A percentile compares a stretch with the other conserved stretches of the same genome.
These are phyloP conservation scores for Polydrusus pterygomalis DNA, from an alignment of 2,888 invertebrate species.

Conservation along the genomic window DNA sequence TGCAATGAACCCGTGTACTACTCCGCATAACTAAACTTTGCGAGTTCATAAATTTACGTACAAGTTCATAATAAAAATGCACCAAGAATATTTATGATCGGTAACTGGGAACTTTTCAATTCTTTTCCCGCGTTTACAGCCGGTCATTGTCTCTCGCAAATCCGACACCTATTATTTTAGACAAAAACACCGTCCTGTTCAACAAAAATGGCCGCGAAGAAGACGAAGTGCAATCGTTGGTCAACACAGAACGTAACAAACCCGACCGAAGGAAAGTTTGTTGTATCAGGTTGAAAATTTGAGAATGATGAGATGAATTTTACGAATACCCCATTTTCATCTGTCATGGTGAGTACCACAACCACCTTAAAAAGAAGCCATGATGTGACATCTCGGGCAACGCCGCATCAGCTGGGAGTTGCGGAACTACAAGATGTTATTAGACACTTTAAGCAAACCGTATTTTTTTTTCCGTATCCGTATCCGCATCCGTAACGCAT, in stretches of 20 bases:
- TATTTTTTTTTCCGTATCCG: too few species aligned
- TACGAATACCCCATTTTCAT: too few species aligned
- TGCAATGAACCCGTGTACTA: neutral
- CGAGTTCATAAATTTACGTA: neutral
- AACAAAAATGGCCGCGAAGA: neutral
- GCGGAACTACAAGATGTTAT: too few species aligned
- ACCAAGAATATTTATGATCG: slow-evolving; percentile 13
- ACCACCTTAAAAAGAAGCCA: too few species aligned
- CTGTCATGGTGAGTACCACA: too few species aligned
- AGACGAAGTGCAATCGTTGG: slow-evolving; percentile 6
- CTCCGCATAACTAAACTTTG: slow-evolving; percentile 3
- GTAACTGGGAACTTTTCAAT: slow-evolving; percentile 15
- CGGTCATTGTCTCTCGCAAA: neutral
- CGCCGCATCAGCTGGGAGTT: too few species aligned
- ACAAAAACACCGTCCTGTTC: slow-evolving; percentile 8
- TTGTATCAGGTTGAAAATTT: too few species aligned
- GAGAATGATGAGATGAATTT: too few species aligned
- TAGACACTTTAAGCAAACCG: too few species aligned
- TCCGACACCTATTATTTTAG: slow-evolving; percentile 1
- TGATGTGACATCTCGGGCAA: too few species aligned
- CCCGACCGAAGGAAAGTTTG: too few species aligned
- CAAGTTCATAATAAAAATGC: slow-evolving; percentile 10
- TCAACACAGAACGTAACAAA: neutral
- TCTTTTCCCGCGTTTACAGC: neutral
- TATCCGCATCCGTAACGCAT: too few species aligned